Conservation (phyloP, 2,797 vertebrate genomes). For the Rhyacichthys aspro region DNA sequence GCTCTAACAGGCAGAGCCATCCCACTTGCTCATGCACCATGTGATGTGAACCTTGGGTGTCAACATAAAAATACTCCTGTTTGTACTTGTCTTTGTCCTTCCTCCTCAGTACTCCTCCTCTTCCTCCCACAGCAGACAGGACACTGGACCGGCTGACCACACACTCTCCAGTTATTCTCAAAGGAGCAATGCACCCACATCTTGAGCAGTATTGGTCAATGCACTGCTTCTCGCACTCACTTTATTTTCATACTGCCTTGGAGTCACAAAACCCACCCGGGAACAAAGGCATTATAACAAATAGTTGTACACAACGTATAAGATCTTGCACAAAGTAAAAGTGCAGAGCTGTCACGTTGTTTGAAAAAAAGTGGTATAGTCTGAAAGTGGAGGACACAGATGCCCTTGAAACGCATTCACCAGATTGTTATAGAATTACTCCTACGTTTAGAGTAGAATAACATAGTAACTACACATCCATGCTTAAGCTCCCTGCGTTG, state of each 20-base stretch:
- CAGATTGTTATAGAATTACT: constrained; percentile 7
- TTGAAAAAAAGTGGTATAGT: constrained; percentile 16
- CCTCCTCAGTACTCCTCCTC: constrained; percentile 8
- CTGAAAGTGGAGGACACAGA: constrained; percentile 11
- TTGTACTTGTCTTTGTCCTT: constrained; percentile 11
- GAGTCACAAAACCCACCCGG: no score
- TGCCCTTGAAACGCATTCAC: constrained; percentile 5
- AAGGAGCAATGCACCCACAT: constrained; percentile 20
- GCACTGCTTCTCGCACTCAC: constrained; percentile 9
- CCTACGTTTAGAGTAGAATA: background rate
- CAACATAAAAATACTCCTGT: constrained; percentile 12
- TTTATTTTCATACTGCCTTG: background rate
- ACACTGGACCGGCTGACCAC: constrained; percentile 12
- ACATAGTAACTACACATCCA: background rate
- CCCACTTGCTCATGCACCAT: background rate
- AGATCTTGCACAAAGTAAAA: no score
- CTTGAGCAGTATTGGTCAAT: constrained; percentile 11
- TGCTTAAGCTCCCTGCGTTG: background rate
- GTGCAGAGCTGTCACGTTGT: background rate
- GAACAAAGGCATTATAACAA: no score
- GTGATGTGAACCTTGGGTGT: constrained; percentile 2
- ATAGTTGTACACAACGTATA: no score
- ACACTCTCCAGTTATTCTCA: constrained; percentile 23
- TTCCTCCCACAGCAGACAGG: constrained; percentile 15
- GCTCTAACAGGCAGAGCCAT: background rate